These are phyloP conservation scores for Sminthopsis crassicaudata DNA, from an alignment of 2,113 vertebrate species.

Conservation along the genomic window DNA sequence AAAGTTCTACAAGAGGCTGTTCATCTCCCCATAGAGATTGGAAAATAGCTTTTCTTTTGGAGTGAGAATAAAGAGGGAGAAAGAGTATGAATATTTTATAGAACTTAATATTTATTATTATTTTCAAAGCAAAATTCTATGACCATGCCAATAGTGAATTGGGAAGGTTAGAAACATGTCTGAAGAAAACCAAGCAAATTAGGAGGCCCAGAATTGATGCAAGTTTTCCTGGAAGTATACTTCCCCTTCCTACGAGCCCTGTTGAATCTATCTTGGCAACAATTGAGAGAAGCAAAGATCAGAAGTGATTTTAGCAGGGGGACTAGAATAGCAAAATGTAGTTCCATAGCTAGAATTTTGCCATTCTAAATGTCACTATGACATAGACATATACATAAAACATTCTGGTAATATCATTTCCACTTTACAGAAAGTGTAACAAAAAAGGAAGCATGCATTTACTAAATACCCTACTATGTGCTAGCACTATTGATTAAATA, in stretches of 20 bases:
- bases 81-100: background rate
- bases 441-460: background rate
- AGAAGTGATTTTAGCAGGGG: background rate
- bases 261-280: background rate
- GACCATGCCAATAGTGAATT: too few relatives aligned
- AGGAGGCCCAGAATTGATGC: background rate
- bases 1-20: background rate
- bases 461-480: background rate
- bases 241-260: background rate
- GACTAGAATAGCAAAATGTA: background rate
- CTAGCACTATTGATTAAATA: background rate
- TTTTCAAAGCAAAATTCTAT: background rate
- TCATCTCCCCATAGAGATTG: background rate
- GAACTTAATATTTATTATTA: background rate
- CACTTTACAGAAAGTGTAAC: background rate
- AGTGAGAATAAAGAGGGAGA: background rate
- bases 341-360: background rate
- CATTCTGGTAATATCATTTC: background rate
- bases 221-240: background rate
- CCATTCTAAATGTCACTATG: background rate
- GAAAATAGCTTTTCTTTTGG: background rate
- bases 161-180: too few relatives aligned
- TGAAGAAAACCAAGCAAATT: background rate
- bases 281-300: background rate
- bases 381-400: background rate